Evolutionary conservation across 2,888 invertebrate genomes (phyloP), one percentile per base, ranked within the genome.

Genomic region (Trachelus tabidus): DNA sequence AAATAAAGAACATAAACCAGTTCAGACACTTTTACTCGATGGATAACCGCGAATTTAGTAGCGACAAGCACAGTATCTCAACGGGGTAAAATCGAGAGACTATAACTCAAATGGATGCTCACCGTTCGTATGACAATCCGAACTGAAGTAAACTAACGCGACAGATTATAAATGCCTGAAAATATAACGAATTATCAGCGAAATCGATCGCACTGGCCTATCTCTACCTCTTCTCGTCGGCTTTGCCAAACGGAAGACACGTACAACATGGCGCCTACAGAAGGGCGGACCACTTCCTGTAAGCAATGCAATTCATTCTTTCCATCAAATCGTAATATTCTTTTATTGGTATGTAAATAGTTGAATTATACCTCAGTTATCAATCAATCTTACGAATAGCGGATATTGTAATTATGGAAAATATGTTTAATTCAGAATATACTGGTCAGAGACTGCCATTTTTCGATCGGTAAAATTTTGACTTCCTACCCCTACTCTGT

Each of bases 201-300:
- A 71, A 71, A 71, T 71, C 9, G 71, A 71, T 71, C 71, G 12
- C 71, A 31, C 33, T 71, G 3, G 31, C 71, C 23, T 71, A 71
- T 71, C 71, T 73, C 79, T 68, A 37, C 68, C 56, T 56, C 37
- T 68, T 76, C 71, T 69, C 73, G 74, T 74, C 37, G 77, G 81
- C 83, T 81, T 83, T 81, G 79, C 78, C 81, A 82, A 87, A 80
- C 86, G 87, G 87, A 87, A 87, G 83, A 82, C 81, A 82, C 75
- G 80, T 81, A 79, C 85, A 87, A 87, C 81, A 87, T 87, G 87
- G 87, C 87, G 87, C 76, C 75, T 37, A 34, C 33, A 79, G 76
- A 83, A 86, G 87, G 87, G 87, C 86, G 87, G 87, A 80, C 69
- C 80, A 87, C 87, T 87, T 87, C 87, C 87, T 85, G 86, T 80